Percentiles rank a stretch among this genome's conserved stretches.
phyloP scores from a whole-genome alignment of 2,797 vertebrate species.

The Notoglanidium macrostoma region DNA sequence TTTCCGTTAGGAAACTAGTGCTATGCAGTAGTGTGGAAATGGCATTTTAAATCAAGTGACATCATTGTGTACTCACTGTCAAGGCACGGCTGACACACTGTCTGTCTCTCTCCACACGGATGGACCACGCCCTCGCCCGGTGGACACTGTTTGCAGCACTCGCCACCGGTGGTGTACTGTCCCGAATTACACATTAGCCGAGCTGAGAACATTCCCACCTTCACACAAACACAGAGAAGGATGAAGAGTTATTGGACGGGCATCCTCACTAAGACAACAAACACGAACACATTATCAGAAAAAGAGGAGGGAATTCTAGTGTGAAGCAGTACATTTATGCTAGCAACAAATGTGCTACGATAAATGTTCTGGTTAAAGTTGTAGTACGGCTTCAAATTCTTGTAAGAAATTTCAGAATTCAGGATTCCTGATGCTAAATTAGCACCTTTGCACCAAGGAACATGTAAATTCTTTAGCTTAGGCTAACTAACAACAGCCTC shows the following conservation, averaged over 20 bases:
- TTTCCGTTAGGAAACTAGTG: slow-evolving; percentile 21
- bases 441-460: neutral
- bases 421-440: neutral
- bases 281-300: neutral
- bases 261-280: neutral
- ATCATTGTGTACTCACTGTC: slow-evolving; percentile 86
- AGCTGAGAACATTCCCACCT: slow-evolving; percentile 77
- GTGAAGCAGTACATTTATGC: neutral
- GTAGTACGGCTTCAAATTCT: neutral
- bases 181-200: slow-evolving; percentile 72
- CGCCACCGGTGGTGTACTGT: slow-evolving; percentile 75
- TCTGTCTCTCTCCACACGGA: slow-evolving; percentile 83
- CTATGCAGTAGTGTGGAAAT: slow-evolving; percentile 26
- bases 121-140: slow-evolving; percentile 85
- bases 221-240: slow-evolving; percentile 42
- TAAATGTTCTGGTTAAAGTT: neutral
- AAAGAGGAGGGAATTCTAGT: neutral
- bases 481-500: neutral
- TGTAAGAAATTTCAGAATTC: neutral
- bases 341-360: neutral
- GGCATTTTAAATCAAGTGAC: slow-evolving; percentile 40
- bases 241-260: neutral
- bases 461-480: neutral
- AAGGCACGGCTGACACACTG: slow-evolving; percentile 84
- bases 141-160: slow-evolving; percentile 87